phyloP scores from a whole-genome alignment of 2,797 vertebrate species.

The Leptatherina wallacei region DNA sequence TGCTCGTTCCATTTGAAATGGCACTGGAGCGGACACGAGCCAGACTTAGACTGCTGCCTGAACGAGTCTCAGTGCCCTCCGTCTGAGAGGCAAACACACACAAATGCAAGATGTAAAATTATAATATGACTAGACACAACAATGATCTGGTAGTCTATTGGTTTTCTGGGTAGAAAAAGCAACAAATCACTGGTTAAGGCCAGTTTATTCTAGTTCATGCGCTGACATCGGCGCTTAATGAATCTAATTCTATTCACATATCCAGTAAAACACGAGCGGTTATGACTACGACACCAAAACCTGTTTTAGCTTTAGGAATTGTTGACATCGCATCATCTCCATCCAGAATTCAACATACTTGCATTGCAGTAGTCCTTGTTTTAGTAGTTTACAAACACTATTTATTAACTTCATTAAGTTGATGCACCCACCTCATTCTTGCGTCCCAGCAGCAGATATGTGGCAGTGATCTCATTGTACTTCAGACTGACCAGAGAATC shows the following conservation, averaged over 20 bases:
- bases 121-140: neutral
- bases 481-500: slow-evolving; percentile 89
- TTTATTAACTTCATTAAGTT: slow-evolving; percentile 5
- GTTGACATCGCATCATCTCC: too few species aligned
- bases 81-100: slow-evolving; percentile 38
- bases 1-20: slow-evolving; percentile 88
- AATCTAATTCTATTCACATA: neutral
- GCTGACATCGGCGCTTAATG: neutral
- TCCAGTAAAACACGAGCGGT: too few species aligned
- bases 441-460: slow-evolving; percentile 93
- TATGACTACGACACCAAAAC: too few species aligned
- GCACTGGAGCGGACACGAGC: slow-evolving; percentile 87
- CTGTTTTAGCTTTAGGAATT: too few species aligned
- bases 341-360: too few species aligned
- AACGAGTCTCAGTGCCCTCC: slow-evolving; percentile 84
- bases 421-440: slow-evolving; percentile 85
- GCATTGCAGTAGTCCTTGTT: too few species aligned
- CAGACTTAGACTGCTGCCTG: slow-evolving; percentile 88
- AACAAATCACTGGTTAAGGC: neutral
- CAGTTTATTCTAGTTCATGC: neutral
- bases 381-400: too few species aligned
- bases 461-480: slow-evolving; percentile 94
- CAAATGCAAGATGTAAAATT: neutral
- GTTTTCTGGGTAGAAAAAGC: neutral
- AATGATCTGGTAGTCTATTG: neutral